Base-by-base conservation (phyloP, 2,888 invertebrate species). In the Brachyptera putata region DNA sequence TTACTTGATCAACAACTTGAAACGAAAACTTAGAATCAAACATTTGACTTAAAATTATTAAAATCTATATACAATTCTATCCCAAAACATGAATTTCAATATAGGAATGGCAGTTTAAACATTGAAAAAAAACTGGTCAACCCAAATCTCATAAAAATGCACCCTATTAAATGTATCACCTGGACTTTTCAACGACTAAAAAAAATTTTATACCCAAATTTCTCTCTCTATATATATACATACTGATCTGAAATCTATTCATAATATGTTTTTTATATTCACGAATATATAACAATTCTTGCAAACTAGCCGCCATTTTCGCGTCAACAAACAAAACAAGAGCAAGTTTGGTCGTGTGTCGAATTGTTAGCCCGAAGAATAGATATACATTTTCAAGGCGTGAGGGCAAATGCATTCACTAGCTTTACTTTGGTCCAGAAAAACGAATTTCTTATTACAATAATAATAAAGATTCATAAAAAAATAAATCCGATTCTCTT, bases 401-500 rank as follows among this genome's bases (percentile, higher is more conserved):
- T 53, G 53, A 53, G 16, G 36, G 3, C 22, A 37, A 30, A 53
- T 53, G 7, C n/a, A 30, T 34, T 53, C 53, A 53, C 21, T 9
- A 34, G 53, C 34, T 53, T 46, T 46, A 46, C 22, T 21, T 41
- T 21, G 34, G 53, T 53, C 53, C 53, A 53, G 53, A 53, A 53
- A 26, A 30, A 34, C 53, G 34, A 2, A 25, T 53, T 36, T 36
- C 53, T 36, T 53, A 46, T 41, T 18, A 41, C 16, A 41, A 16
- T 14, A 41, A 18, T 46, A 46, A 21, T 21, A 46, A 24, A 24
- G 24, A 46, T 24, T 21, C 46, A 24, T 3, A 21, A 24, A 46
- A 24, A 22, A 46, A 46, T 11, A 46, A n/a, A 46, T 24, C 46
- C 46, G 24, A 46, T 30, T 53, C 36, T 53, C 16, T 21, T 50